These are phyloP conservation scores for Zosterops japonicus DNA, from an alignment of 2,113 vertebrate species.

Conservation along the genomic window DNA sequence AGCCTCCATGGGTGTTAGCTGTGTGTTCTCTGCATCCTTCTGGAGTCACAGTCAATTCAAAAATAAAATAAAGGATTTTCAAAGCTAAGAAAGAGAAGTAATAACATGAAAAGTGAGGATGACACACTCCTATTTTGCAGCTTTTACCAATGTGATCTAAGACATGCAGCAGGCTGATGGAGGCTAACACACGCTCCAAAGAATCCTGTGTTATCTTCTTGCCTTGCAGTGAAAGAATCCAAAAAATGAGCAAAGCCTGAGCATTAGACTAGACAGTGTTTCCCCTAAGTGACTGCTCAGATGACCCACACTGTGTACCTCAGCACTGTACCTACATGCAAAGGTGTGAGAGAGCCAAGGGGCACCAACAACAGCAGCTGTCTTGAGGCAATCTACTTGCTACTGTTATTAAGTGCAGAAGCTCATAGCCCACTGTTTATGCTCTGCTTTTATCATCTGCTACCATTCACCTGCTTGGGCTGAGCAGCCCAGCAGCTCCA, in stretches of 20 bases:
- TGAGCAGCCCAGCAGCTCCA: neutral
- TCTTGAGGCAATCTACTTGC: neutral
- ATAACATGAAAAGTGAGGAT: neutral
- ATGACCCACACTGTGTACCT: neutral
- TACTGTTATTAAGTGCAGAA: neutral
- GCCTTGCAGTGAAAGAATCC: neutral
- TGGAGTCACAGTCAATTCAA: neutral
- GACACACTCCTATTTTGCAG: neutral
- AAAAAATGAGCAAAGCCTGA: neutral
- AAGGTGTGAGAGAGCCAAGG: neutral
- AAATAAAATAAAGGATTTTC: neutral
- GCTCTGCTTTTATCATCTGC: neutral
- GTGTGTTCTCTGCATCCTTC: neutral
- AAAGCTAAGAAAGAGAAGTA: neutral
- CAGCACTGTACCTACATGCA: neutral
- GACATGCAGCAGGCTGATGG: neutral
- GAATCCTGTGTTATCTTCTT: neutral
- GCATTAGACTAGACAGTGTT: rapidly evolving
- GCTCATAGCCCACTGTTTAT: neutral
- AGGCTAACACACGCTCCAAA: neutral
- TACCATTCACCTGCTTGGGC: neutral
- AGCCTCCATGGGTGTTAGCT: neutral
- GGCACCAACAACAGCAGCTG: neutral
- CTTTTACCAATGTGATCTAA: neutral
- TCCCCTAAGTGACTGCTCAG: neutral